Evolutionary conservation across 2,888 invertebrate species (phyloP).

Genomic region (Aphodius sticticus): DNA sequence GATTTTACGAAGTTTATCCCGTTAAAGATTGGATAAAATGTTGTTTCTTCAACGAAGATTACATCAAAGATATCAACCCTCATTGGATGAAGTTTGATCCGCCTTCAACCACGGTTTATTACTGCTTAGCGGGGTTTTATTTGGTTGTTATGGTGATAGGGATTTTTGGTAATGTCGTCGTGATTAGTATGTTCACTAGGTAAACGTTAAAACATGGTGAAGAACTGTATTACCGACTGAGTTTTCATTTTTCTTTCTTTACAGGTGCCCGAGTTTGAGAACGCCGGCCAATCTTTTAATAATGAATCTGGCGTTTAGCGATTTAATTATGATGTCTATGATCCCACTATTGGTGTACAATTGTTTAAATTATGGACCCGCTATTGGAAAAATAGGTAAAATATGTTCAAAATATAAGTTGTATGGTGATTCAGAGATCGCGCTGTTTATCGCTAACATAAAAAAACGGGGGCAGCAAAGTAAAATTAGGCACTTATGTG

Average conservation of each 20-base stretch:
- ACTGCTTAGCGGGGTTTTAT: constrained; percentile 69
- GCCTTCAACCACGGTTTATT: constrained; percentile 66
- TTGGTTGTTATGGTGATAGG: constrained; percentile 71
- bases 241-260: constrained; percentile 46
- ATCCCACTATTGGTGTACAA: constrained; percentile 80
- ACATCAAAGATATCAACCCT: constrained; percentile 68
- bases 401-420: constrained; percentile 18
- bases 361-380: constrained; percentile 76
- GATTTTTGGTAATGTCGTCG: constrained; percentile 74
- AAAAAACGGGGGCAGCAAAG: too few relatives aligned
- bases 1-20: constrained; percentile 54
- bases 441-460: too few relatives aligned
- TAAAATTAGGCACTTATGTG: too few relatives aligned
- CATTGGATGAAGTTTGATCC: constrained; percentile 79
- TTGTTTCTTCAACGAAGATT: constrained; percentile 67
- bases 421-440: too few relatives aligned
- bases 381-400: constrained; percentile 74
- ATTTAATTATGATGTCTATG: constrained; percentile 76
- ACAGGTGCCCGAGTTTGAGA: constrained; percentile 73
- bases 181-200: constrained; percentile 77
- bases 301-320: constrained; percentile 78
- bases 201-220: constrained; percentile 58
- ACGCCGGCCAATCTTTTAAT: constrained; percentile 80
- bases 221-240: background rate
- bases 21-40: constrained; percentile 62